phyloP scores from a whole-genome alignment of 2,888 invertebrate species.

The Zygogramma bicolorata region DNA sequence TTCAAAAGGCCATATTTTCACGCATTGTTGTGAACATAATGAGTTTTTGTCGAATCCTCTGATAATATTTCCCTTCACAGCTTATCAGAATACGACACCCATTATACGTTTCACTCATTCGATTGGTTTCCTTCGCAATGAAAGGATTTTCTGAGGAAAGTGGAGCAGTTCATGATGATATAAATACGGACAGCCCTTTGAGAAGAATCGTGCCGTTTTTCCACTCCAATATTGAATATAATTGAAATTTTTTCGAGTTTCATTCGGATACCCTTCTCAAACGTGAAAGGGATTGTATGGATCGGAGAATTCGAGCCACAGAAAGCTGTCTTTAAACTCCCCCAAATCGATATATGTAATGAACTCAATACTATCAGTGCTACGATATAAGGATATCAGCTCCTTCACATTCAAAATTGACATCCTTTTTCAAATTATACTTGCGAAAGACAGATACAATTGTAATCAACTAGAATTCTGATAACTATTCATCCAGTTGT shows the following conservation, averaged over 20 bases:
- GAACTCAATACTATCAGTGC: too few species aligned
- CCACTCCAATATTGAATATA: not conserved
- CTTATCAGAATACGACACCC: not conserved
- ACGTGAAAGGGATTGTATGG: not conserved
- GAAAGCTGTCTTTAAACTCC: too few species aligned
- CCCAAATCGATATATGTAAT: too few species aligned
- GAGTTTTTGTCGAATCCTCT: not conserved
- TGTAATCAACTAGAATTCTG: too few species aligned
- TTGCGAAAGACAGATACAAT: too few species aligned
- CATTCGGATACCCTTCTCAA: not conserved
- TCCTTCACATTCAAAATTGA: too few species aligned
- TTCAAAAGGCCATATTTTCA: too few species aligned
- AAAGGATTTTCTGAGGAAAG: not conserved
- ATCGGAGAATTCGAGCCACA: not conserved
- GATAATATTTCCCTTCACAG: not conserved
- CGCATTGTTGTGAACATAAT: too few species aligned
- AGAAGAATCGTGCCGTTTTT: not conserved
- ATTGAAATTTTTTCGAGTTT: not conserved
- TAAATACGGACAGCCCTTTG: not conserved
- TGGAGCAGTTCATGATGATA: not conserved
- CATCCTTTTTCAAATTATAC: too few species aligned
- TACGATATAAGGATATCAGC: too few species aligned
- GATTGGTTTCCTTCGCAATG: not conserved
- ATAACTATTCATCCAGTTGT: too few species aligned
- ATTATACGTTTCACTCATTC: not conserved